Evolutionary conservation across 1,140 invertebrate species (phyloP).

Genomic region (Phymastichus coffea): DNA sequence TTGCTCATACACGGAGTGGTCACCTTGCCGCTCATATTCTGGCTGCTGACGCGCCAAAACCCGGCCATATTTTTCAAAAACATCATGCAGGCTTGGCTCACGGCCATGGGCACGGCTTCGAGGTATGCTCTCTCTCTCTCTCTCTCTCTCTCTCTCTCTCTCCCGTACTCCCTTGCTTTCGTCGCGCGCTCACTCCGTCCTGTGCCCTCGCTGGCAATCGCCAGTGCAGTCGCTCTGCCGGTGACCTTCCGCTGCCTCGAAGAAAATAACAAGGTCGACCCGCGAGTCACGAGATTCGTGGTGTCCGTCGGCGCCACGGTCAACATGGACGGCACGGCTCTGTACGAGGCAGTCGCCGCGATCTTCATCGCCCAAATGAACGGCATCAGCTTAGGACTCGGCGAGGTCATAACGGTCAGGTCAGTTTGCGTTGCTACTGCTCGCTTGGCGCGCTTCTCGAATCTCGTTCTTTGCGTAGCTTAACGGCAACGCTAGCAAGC

Average conservation of each 20-base stretch:
- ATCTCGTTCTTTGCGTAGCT: conserved; percentile 44
- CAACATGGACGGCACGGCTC: conserved; percentile 74
- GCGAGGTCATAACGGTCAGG: conserved; percentile 63
- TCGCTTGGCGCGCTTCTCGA: no score
- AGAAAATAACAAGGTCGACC: conserved; percentile 72
- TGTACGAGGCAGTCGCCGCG: conserved; percentile 71
- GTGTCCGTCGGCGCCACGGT: conserved; percentile 68
- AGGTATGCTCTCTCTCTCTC: conserved; percentile 56
- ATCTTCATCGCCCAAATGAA: conserved; percentile 74
- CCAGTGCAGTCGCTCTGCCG: conserved; percentile 72
- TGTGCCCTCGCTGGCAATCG: neutral
- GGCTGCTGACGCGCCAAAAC: conserved; percentile 64
- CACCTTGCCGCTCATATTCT: conserved; percentile 66
- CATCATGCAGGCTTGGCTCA: conserved; percentile 67
- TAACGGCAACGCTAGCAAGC: conserved; percentile 74
- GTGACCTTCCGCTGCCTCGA: conserved; percentile 77
- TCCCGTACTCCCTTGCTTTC: no score
- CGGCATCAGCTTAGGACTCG: conserved; percentile 60
- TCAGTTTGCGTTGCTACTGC: conserved; percentile 44
- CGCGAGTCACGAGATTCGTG: conserved; percentile 70
- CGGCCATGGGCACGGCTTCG: conserved; percentile 69
- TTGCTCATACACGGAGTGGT: conserved; percentile 66
- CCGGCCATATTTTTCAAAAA: conserved; percentile 64
- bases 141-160: no score
- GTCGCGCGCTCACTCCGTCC: neutral